A percentile compares a stretch with the other conserved stretches of the same genome.
Conservation (phyloP, 2,113 vertebrate species). For the Psittacus erithacus region DNA sequence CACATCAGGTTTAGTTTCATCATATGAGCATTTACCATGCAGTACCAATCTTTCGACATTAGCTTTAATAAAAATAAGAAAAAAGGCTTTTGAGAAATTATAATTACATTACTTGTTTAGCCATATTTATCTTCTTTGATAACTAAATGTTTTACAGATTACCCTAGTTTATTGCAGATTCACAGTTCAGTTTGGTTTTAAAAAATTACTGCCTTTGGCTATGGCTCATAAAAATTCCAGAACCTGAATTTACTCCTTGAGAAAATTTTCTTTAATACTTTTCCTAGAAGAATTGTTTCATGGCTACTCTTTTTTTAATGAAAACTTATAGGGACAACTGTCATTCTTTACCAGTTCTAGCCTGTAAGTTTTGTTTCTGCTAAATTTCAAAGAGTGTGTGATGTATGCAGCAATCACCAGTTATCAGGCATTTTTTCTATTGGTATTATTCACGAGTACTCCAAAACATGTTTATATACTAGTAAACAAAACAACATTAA, state of each 20-base stretch:
- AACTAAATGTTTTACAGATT: neutral
- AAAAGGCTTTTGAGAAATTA: neutral
- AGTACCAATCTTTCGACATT: neutral
- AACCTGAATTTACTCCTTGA: neutral
- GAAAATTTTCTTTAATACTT: neutral
- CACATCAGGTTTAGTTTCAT: neutral
- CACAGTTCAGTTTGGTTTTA: neutral
- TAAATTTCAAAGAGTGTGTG: neutral
- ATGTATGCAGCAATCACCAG: neutral
- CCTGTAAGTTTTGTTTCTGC: neutral
- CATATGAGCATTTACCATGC: neutral
- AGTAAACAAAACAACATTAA: neutral
- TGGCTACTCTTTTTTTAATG: neutral
- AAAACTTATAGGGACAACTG: neutral
- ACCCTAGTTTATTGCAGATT: neutral
- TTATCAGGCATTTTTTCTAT: neutral
- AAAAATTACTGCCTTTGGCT: neutral
- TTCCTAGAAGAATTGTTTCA: neutral
- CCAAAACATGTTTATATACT: neutral
- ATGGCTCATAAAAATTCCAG: neutral
- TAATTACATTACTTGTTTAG: neutral
- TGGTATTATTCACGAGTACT: neutral
- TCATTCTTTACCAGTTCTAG: neutral
- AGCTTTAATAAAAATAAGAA: neutral
- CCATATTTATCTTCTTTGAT: neutral